Evolutionary conservation across 2,797 vertebrate genomes (phyloP), one percentile per base, ranked within the genome.

Genomic region (Choloepus didactylus): DNA sequence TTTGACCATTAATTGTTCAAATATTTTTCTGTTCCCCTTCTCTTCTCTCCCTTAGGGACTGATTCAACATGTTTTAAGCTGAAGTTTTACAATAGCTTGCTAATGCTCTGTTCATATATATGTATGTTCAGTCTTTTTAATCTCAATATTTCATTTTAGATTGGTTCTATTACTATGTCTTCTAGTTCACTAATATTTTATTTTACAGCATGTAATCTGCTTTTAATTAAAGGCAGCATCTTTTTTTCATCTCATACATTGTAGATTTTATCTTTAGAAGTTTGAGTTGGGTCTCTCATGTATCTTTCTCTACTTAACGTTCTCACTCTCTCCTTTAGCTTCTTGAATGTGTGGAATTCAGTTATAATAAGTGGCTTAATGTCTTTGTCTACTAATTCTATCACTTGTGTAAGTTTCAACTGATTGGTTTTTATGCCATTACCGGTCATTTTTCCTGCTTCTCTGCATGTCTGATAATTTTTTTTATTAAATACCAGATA

Each of bases 401-500:
- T 23, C 67, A 81, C 35, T 23, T 41, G 9, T n/a, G 35, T 51
- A 15, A 80, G 72, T 88, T 86, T 27, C 51, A 64, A 19, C 11
- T 75, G 38, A 49, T 75, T 75, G 66, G 69, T 27, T 79, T 93
- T 73, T 72, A 16, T 51, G 59, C 25, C 67, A 54, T 72, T 59
- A 54, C 72, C 44, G 5, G 19, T 59, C 46, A n/a, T 76, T 93
- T 88, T 75, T 27, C 19, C 10, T 12, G 25, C 59, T 67, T 92
- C 59, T 94, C 84, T 92, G 51, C 19, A 41, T 76, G 75, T 44
- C 69, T 75, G 51, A 8, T 89, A 46, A 80, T 86, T 86, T 75
- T 96, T 93, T 96, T 90, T 69, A 91, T 56, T 76, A 44, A 82
- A 76, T 56, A 56, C 9, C 5, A 86, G 67, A 69, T 35, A 94